These are phyloP conservation scores for Telmatherina bonti DNA, from an alignment of 2,797 vertebrate species.

Conservation along the genomic window DNA sequence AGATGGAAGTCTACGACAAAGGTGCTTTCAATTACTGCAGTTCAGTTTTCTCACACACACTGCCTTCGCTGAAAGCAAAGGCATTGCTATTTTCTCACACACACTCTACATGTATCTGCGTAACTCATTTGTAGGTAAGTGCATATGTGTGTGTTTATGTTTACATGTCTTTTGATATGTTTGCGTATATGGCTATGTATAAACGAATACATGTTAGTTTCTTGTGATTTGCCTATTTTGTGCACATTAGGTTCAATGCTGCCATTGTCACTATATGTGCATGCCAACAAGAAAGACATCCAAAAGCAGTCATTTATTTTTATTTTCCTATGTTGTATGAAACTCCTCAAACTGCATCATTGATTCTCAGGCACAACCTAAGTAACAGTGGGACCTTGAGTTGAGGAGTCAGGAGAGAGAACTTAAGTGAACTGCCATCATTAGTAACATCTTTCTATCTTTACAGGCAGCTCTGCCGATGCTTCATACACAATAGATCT, in stretches of 20 bases:
- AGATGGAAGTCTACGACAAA: too few relatives aligned
- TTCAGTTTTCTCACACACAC: too few relatives aligned
- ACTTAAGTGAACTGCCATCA: not conserved
- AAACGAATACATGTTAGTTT: not conserved
- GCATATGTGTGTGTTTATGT: too few relatives aligned
- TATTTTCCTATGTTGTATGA: not conserved
- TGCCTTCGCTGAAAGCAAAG: too few relatives aligned
- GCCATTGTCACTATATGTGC: not conserved
- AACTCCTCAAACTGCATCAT: conserved; percentile 1
- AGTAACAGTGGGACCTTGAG: conserved; percentile 7
- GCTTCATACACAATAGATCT: conserved; percentile 25
- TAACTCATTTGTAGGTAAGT: too few relatives aligned
- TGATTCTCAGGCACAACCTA: conserved; percentile 29
- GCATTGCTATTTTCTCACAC: too few relatives aligned
- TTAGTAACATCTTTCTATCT: conserved; percentile 19
- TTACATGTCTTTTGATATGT: not conserved
- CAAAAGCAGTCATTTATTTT: not conserved
- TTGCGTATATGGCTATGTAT: not conserved
- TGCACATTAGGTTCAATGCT: not conserved
- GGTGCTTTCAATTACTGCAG: too few relatives aligned
- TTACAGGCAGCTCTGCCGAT: conserved; percentile 10
- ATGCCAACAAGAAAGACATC: not conserved
- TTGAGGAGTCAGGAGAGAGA: conserved; percentile 6
- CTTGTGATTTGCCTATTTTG: not conserved
- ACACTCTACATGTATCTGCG: too few relatives aligned